Conservation (phyloP, 2,888 invertebrate species). For the Oscheius sp. region DNA sequence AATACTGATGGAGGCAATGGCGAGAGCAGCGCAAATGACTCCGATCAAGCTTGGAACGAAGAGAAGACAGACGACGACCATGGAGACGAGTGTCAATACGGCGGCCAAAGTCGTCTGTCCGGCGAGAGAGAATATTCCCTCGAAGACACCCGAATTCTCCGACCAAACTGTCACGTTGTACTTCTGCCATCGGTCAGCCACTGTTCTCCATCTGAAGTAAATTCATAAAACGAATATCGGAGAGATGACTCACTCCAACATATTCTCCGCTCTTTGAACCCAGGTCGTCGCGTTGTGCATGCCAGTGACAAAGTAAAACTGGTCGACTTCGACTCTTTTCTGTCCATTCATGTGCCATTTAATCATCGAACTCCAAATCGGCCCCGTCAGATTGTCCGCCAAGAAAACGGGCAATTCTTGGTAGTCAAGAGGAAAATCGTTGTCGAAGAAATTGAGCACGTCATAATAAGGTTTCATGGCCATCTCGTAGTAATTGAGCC, state of each 20-base stretch:
- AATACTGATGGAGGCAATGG: slow-evolving; percentile 45
- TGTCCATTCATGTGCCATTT: slow-evolving; percentile 40
- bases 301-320: slow-evolving; percentile 43
- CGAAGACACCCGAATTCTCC: slow-evolving; percentile 48
- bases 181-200: slow-evolving; percentile 41
- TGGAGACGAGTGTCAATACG: slow-evolving; percentile 42
- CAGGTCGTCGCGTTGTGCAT: slow-evolving; percentile 47
- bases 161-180: slow-evolving; percentile 50
- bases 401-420: slow-evolving; percentile 37
- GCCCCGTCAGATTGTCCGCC: not conserved
- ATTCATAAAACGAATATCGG: not conserved
- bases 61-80: slow-evolving; percentile 47
- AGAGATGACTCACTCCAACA: slow-evolving; percentile 29
- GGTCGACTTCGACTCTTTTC: slow-evolving; percentile 32
- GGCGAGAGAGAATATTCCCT: slow-evolving; percentile 37
- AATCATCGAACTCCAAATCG: slow-evolving; percentile 33
- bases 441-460: slow-evolving; percentile 26
- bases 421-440: slow-evolving; percentile 30
- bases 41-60: slow-evolving; percentile 46
- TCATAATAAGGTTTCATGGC: slow-evolving; percentile 14
- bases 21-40: slow-evolving; percentile 42
- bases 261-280: slow-evolving; percentile 44
- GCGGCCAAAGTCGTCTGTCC: slow-evolving; percentile 42
- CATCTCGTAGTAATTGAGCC: slow-evolving; percentile 44
- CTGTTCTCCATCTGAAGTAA: slow-evolving; percentile 39